These are phyloP conservation scores for Drosophila pseudoobscura DNA, from an alignment of 1,140 invertebrate genomes.

Conservation along the genomic window DNA sequence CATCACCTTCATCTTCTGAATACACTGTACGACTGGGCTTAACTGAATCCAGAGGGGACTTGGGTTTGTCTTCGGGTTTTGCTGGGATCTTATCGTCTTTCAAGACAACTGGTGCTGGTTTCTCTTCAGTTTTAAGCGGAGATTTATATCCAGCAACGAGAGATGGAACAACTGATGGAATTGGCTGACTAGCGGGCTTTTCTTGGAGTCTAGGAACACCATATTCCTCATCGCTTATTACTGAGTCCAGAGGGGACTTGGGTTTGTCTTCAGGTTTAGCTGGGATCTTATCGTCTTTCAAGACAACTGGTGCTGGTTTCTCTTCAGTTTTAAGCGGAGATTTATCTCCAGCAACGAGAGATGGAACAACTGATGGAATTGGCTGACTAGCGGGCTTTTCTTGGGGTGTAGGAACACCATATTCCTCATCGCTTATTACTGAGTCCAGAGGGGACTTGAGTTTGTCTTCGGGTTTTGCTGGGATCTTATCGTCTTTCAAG, in stretches of 20 bases:
- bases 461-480: constrained; percentile 15
- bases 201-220: too few relatives aligned
- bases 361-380: constrained; percentile 3
- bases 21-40: constrained; percentile 6
- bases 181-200: constrained; percentile 9
- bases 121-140: constrained; percentile 14
- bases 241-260: neutral
- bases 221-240: too few relatives aligned
- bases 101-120: constrained; percentile 4
- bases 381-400: constrained; percentile 5
- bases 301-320: constrained; percentile 6
- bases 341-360: constrained; percentile 6
- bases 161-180: neutral
- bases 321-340: constrained; percentile 15
- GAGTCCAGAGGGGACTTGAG: constrained; percentile 14
- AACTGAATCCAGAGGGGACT: neutral
- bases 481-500: neutral
- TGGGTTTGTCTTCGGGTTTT: constrained; percentile 17
- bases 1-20: constrained; percentile 7
- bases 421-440: too few relatives aligned
- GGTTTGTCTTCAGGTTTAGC: constrained; percentile 14
- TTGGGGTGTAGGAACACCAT: too few relatives aligned
- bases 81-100: neutral
- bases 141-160: constrained; percentile 9
- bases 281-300: neutral